Evolutionary conservation across 2,113 vertebrate genomes (phyloP), one percentile per base, ranked within the genome.

Genomic region (Sinocyclocheilus anophthalmus): DNA sequence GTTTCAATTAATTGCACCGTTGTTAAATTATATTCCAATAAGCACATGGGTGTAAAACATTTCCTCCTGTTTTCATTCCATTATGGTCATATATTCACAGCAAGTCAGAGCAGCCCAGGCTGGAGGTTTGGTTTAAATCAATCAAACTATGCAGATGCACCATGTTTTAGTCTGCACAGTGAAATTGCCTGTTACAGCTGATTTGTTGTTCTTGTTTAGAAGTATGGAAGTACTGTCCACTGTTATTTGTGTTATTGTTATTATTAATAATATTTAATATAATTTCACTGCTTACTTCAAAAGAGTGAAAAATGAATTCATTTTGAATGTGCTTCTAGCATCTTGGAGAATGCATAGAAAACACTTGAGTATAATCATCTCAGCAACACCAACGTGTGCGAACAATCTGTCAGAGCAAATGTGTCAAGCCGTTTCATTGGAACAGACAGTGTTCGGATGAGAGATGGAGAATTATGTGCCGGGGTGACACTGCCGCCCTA

Each of bases 21-120:
- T 59, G 10, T 81, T 78, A 13, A 78, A 78, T 37, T 78, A 57
- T 37, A 57, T 37, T 59, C 11, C 53, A 78, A 78, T 78, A 78
- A 55, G 8, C 26, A n/a, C 76, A 57, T 12, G 16, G 18, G 16
- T 57, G 53, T 78, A 37, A 77, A 78, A 78, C 26, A 78, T 76
- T 48, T 76, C 12, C 12, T 50, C 73, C 69, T 10, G 30, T 30
- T 50, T 55, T 45, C 4, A 48, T n/a, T 48, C 42, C 24, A 50
- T 20, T 24, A 26, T 37, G 26, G 30, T 14, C 14, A 13, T 83
- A 45, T 48, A 82, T 50, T 57, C 39, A 55, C 48, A 53, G 30
- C n/a, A 75, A 69, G 22, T 84, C 73, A 50, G 73, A 76, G n/a
- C n/a, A 50, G 42, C 39, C 12, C 14, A 76, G n/a, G 42, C 72